Conservation (phyloP, 2,888 invertebrate genomes). For the Nomada fucata region DNA sequence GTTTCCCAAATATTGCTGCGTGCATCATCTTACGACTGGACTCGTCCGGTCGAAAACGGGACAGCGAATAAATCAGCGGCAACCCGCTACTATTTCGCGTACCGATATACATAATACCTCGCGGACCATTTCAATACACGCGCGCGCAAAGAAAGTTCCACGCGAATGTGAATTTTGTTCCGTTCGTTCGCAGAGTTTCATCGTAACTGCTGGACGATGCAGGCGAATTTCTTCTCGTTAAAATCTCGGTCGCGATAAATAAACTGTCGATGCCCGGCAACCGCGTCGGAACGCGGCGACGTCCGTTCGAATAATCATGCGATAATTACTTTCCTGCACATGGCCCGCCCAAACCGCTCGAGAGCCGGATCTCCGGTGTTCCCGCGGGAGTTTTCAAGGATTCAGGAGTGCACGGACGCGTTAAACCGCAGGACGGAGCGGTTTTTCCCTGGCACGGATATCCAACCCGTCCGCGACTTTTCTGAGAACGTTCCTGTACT, state of each 20-base stretch:
- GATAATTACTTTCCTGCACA: conserved; percentile 66
- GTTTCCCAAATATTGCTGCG: no score
- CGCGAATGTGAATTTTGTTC: not conserved
- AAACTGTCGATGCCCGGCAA: conserved; percentile 37
- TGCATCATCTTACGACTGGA: no score
- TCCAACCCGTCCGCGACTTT: conserved; percentile 69
- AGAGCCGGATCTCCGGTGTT: conserved; percentile 62
- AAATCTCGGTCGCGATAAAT: conserved; percentile 38
- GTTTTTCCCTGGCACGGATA: conserved; percentile 68
- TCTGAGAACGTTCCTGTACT: conserved; percentile 40
- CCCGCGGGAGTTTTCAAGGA: conserved; percentile 62
- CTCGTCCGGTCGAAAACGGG: no score
- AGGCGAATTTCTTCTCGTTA: not conserved
- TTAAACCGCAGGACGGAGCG: conserved; percentile 76
- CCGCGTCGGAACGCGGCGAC: conserved; percentile 41
- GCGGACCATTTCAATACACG: no score
- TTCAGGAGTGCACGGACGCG: conserved; percentile 71
- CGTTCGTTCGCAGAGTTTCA: not conserved
- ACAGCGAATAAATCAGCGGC: no score
- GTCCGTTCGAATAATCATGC: conserved; percentile 58
- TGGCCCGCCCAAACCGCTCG: conserved; percentile 52
- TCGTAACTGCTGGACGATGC: not conserved
- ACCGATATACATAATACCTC: no score
- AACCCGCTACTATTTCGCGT: no score
- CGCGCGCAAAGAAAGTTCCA: no score